These are phyloP conservation scores for Drosophila rufa DNA, from an alignment of 1,140 invertebrate species.

Conservation along the genomic window DNA sequence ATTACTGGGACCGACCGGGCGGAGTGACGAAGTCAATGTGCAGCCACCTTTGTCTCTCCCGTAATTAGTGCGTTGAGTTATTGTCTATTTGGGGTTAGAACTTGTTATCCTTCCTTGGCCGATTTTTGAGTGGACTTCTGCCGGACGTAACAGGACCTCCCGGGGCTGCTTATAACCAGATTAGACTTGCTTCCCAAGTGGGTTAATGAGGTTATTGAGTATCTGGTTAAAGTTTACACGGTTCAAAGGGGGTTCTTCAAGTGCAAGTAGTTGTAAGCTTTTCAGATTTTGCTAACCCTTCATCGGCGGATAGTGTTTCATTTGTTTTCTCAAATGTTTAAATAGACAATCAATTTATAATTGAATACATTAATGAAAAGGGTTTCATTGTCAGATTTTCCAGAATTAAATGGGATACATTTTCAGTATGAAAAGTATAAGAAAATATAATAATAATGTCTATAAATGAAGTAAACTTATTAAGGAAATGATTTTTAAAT, in stretches of 20 bases:
- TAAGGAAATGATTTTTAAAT: not conserved
- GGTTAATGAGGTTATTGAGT: constrained; percentile 61
- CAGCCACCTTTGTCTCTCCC: constrained; percentile 68
- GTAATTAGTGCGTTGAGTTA: constrained; percentile 79
- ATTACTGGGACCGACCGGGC: constrained; percentile 3
- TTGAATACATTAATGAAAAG: constrained; percentile 18
- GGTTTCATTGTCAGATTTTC: not conserved
- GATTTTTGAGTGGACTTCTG: constrained; percentile 29
- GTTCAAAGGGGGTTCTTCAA: constrained; percentile 21
- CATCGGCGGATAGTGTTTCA: not conserved
- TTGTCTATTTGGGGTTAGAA: constrained; percentile 66
- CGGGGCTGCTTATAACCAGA: constrained; percentile 43
- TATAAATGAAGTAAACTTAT: not conserved
- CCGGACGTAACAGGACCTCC: constrained; percentile 37
- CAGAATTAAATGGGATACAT: no score
- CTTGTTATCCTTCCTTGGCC: constrained; percentile 56
- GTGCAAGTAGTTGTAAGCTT: constrained; percentile 5
- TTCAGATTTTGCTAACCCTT: no score
- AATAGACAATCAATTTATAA: constrained; percentile 35
- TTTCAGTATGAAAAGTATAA: not conserved
- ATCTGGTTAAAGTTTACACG: constrained; percentile 25
- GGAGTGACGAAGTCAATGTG: constrained; percentile 71
- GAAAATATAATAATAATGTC: not conserved
- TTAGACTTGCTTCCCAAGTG: constrained; percentile 43
- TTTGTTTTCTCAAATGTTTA: not conserved